phyloP scores from a whole-genome alignment of 2,113 vertebrate genomes.

The Columba janthina region DNA sequence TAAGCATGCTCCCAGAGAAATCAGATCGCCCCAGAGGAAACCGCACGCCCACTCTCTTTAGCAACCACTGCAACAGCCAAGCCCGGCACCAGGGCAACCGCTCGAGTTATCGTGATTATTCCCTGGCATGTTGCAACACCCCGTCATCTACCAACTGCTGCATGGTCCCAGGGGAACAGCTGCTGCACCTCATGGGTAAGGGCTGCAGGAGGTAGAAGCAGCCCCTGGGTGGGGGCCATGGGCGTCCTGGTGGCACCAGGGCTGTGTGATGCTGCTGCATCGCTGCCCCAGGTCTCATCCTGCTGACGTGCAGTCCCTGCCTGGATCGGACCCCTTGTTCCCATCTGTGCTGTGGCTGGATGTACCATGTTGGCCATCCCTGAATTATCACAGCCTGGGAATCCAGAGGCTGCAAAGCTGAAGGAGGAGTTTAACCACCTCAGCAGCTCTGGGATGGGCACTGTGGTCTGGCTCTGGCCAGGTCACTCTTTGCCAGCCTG shows the following conservation, averaged over 20 bases:
- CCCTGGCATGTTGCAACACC: slow-evolving; percentile 24
- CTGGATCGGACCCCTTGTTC: background rate
- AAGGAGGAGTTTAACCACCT: background rate
- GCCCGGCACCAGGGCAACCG: slow-evolving; percentile 61
- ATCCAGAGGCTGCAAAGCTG: background rate
- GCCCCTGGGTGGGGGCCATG: fast-evolving
- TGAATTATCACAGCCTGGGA: background rate
- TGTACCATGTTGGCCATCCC: background rate
- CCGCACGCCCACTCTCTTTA: slow-evolving; percentile 54
- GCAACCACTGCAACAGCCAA: slow-evolving; percentile 63
- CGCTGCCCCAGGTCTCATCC: background rate
- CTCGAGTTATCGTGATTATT: slow-evolving; percentile 50
- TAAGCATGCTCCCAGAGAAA: slow-evolving; percentile 44
- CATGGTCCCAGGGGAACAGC: background rate
- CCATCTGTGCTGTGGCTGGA: background rate
- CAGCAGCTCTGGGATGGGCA: background rate
- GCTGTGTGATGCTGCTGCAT: background rate
- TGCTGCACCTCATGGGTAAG: background rate
- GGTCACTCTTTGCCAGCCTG: background rate
- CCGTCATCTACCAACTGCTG: background rate
- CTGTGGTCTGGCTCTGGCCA: background rate
- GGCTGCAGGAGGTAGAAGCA: background rate
- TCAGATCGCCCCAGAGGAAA: slow-evolving; percentile 63
- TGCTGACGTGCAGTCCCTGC: background rate
- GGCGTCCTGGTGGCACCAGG: background rate